These are phyloP conservation scores for Tiliacea citrago DNA, from an alignment of 2,888 invertebrate genomes.

Conservation along the genomic window DNA sequence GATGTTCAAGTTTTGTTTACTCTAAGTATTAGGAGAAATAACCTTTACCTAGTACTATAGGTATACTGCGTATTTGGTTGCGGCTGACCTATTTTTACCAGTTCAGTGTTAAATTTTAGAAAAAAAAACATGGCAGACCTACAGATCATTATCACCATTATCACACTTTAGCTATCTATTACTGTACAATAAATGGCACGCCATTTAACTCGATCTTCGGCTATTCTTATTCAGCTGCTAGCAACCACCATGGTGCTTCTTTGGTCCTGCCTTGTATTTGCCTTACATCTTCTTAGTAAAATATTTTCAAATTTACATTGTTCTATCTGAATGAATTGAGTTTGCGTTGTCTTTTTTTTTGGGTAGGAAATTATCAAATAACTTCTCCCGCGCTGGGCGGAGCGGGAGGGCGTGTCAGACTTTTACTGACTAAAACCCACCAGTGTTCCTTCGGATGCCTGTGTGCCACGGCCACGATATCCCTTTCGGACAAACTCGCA, in stretches of 20 bases:
- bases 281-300: background rate
- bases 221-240: background rate
- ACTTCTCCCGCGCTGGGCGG: too few relatives aligned
- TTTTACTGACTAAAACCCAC: too few relatives aligned
- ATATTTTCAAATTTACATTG: background rate
- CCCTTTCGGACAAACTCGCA: too few relatives aligned
- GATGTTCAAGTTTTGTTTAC: constrained; percentile 44
- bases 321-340: too few relatives aligned
- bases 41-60: constrained; percentile 1
- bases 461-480: too few relatives aligned
- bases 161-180: background rate
- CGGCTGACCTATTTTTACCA: background rate
- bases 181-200: background rate
- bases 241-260: too few relatives aligned
- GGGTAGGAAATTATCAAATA: too few relatives aligned
- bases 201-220: background rate
- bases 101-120: background rate
- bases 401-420: too few relatives aligned
- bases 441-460: too few relatives aligned
- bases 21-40: constrained; percentile 13
- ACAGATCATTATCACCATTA: background rate
- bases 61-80: background rate
- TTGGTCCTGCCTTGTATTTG: background rate
- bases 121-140: too few relatives aligned
- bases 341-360: background rate